Evolutionary conservation across 2,888 invertebrate species (phyloP), one percentile per base, ranked within the genome.

Genomic region (Drosophila anceps): DNA sequence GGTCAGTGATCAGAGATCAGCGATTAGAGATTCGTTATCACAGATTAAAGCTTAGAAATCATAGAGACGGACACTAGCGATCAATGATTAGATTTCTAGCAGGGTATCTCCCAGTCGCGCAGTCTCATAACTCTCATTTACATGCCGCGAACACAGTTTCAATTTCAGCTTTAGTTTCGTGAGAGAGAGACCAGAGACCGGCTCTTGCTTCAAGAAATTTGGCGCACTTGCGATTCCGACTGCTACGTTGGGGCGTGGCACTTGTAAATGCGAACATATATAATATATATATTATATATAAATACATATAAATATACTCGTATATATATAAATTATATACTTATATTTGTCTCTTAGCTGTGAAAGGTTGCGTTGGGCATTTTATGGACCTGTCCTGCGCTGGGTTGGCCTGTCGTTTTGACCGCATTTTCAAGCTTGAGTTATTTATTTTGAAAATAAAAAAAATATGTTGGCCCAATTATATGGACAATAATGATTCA

Each of bases 151-250:
- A 18, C 55, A 50, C 48, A 9, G 20, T 50, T 50, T 33, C 57
- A 12, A 7, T 43, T 43, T 44, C 46, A 58, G 15, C 24, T 58
- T 58, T 39, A 18, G 37, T 60, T 51, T 54, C 37, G 20, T 13
- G 50, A 50, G 50, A 33, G 50, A 33, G 31, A 12, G 31, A 20
- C 18, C 55, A 51, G 31, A 71, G 63, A 69, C 65, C 79, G 81
- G 73, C 73, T 73, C 67, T 71, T 81, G 87, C 76, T 64, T 76
- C 69, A 69, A 85, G 78, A 79, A 75, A 85, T 77, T 77, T 75
- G 69, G 71, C 84, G 86, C 70, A 80, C 83, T 85, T 69, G 50
- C 39, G 39, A 39, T 18, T 29, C 35, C 67, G 41, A 27, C 15
- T 46, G 31, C 37, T 65, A 20, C 27, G 37, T 31, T 60, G 55